Evolutionary conservation across 2,797 vertebrate species (phyloP).

Genomic region (Linurgus olivaceus): DNA sequence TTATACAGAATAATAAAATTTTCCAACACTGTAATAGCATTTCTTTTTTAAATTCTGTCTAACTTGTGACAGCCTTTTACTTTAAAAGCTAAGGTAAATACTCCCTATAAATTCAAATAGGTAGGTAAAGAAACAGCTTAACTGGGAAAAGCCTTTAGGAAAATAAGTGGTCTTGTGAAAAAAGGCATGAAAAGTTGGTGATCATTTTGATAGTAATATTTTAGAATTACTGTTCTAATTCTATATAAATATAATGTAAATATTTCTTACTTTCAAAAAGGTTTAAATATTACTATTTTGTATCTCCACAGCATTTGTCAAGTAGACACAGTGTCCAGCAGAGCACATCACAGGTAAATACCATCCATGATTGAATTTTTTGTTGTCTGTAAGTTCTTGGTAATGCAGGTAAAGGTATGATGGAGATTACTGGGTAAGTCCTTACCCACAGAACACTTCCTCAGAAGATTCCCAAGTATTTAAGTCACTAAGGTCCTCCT

Average conservation of each 20-base stretch:
- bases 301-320: slow-evolving; percentile 89
- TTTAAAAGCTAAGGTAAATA: not conserved
- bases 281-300: slow-evolving; percentile 11
- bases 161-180: not conserved
- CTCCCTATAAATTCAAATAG: not conserved
- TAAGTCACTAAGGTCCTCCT: not conserved
- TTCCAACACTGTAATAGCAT: not conserved
- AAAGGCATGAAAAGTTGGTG: not conserved
- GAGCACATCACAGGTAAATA: slow-evolving; percentile 93
- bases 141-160: not conserved
- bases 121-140: not conserved
- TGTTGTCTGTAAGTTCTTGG: not conserved
- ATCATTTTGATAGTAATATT: not conserved
- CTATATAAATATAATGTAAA: not conserved
- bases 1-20: not conserved
- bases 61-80: not conserved
- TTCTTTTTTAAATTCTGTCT: not conserved
- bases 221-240: not conserved
- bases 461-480: not conserved
- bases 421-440: not conserved
- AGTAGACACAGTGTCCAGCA: slow-evolving; percentile 98
- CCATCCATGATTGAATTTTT: not conserved
- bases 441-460: not conserved
- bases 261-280: not conserved
- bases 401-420: not conserved